phyloP scores from a whole-genome alignment of 2,797 vertebrate species.

The Oophaga sylvatica region DNA sequence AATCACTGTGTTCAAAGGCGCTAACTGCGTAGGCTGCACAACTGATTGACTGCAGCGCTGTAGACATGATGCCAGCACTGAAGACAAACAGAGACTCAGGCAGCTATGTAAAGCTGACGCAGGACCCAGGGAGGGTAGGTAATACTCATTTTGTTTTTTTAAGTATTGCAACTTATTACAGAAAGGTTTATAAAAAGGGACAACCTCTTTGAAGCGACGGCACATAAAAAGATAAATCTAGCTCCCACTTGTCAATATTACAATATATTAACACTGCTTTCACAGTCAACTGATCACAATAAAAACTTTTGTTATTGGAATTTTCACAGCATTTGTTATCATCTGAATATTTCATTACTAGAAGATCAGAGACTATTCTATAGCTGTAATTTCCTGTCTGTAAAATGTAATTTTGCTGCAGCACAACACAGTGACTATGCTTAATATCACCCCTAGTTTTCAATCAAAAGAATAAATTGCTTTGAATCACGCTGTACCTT shows the following conservation, averaged over 20 bases:
- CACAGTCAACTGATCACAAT: neutral
- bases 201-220: neutral
- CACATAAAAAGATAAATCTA: neutral
- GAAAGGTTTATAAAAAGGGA: too few species aligned
- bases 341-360: constrained; percentile 16
- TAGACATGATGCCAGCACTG: too few species aligned
- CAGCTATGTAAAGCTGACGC: too few species aligned
- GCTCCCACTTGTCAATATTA: neutral
- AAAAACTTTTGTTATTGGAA: neutral
- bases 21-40: too few species aligned
- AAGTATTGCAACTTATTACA: too few species aligned
- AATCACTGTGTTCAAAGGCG: too few species aligned
- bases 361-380: neutral
- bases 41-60: too few species aligned
- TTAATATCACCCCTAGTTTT: constrained; percentile 7
- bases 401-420: constrained; percentile 7
- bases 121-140: too few species aligned
- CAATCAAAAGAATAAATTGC: constrained; percentile 5
- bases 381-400: constrained; percentile 43
- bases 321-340: neutral
- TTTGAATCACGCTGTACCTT: neutral
- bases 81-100: too few species aligned
- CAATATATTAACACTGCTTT: neutral
- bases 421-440: neutral
- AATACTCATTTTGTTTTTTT: too few species aligned